phyloP scores from a whole-genome alignment of 2,888 invertebrate species.

The Lithophane socia region DNA sequence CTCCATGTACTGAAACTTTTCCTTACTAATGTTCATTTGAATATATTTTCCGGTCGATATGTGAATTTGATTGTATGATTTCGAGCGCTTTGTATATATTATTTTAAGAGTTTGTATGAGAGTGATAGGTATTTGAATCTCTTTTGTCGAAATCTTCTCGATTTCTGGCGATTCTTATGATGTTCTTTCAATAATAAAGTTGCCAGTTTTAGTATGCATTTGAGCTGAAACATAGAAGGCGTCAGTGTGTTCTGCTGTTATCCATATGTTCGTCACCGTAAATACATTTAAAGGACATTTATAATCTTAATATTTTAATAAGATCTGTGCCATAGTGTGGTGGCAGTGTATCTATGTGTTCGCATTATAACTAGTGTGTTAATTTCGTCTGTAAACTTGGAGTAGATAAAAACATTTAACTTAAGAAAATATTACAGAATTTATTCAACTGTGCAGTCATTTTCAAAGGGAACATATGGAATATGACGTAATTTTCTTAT shows the following conservation, averaged over 20 bases:
- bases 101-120: constrained; percentile 88
- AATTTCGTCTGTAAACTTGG: constrained; percentile 85
- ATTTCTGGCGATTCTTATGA: constrained; percentile 73
- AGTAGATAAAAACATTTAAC: constrained; percentile 83
- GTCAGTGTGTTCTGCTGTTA: constrained; percentile 58
- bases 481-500: constrained; percentile 53
- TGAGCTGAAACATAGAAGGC: constrained; percentile 48
- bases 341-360: constrained; percentile 87
- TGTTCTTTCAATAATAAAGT: constrained; percentile 64
- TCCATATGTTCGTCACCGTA: constrained; percentile 69
- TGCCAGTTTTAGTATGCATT: constrained; percentile 61
- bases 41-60: constrained; percentile 76
- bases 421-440: constrained; percentile 79
- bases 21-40: constrained; percentile 77
- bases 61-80: constrained; percentile 86
- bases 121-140: constrained; percentile 89
- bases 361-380: constrained; percentile 84
- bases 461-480: constrained; percentile 52
- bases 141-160: constrained; percentile 80
- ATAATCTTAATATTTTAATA: constrained; percentile 75
- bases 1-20: constrained; percentile 78
- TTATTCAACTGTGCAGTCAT: constrained; percentile 61
- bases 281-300: constrained; percentile 77
- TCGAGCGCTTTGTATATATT: constrained; percentile 89
- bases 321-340: constrained; percentile 90